Evolutionary conservation across 1,140 invertebrate species (phyloP), one percentile per base, ranked within the genome.

Genomic region (Anoplophora glabripennis): DNA sequence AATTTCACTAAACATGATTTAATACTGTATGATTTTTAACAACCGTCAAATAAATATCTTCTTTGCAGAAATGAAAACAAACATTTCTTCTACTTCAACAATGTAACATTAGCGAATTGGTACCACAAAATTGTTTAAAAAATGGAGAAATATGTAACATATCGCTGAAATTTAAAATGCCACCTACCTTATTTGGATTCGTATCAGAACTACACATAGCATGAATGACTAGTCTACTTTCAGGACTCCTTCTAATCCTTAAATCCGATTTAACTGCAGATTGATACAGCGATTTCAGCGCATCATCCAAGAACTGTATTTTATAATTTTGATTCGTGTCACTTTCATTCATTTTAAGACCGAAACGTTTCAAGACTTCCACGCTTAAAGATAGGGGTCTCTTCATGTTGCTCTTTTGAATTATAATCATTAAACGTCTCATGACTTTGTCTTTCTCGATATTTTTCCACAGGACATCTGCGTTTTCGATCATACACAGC

Each of bases 231-330:
- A 68, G 37, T 54, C 66, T 42, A 35, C 53, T 59, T 52, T 66
- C 64, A 18, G 66, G 66, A 58, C 64, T 66, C 17, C 61, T 54
- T 40, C 66, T 57, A 35, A 68, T 66, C 18, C 63, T 66, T 34
- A 63, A 42, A 48, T 46, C 55, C 37, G 59, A 61, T 15, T 38
- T 49, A 37, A 47, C 33, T 9, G 51, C 9, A 28, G 18, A 40
- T 42, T 61, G 4, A 42, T 33, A 38, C 4, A 67, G 36, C n/a
- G 57, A 53, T 5, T 46, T 11, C 18, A 67, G 42, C 9, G 58
- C 55, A 5, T 54, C 28, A 34, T 59, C 36, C n/a, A 67, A 53
- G 8, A 67, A 53, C 44, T 58, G 42, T 21, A 67, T 53, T 53
- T 62, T 61, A 8, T 53, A 41, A 40, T 47, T 53, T 45, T 57